These are phyloP conservation scores for Ditula angustiorana DNA, from an alignment of 2,888 invertebrate species.

Conservation along the genomic window DNA sequence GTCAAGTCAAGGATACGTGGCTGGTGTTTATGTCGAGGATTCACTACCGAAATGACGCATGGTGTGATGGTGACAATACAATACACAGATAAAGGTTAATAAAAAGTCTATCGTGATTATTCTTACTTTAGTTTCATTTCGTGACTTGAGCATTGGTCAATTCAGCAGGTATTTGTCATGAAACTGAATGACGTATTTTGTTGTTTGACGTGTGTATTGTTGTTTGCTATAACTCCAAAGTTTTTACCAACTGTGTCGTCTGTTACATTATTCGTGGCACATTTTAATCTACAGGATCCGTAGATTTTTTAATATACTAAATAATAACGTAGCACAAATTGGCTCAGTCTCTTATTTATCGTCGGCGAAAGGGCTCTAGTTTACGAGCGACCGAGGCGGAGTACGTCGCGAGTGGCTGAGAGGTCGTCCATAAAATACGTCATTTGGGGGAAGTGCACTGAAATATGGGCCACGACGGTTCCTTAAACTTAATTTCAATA, in stretches of 20 bases:
- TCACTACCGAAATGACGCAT: no score
- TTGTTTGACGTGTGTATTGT: no score
- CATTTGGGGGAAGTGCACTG: constrained; percentile 29
- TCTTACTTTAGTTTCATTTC: no score
- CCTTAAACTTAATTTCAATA: constrained; percentile 23
- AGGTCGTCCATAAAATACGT: constrained; percentile 37
- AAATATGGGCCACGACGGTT: constrained; percentile 6
- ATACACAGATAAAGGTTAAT: no score
- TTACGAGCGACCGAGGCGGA: constrained; percentile 34
- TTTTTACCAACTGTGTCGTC: no score
- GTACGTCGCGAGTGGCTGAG: constrained; percentile 19
- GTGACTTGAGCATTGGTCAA: no score
- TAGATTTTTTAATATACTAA: neutral
- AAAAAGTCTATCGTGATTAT: no score
- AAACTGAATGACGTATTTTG: no score
- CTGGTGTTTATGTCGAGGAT: neutral
- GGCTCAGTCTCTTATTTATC: constrained; percentile 6
- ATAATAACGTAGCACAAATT: constrained; percentile 12
- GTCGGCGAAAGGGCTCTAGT: constrained; percentile 7
- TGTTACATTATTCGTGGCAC: neutral
- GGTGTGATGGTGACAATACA: no score
- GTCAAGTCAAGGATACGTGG: neutral
- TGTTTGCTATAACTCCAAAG: no score
- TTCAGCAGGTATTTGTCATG: no score
- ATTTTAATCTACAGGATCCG: neutral